phyloP scores from a whole-genome alignment of 2,113 vertebrate species.

The Indicator indicator region DNA sequence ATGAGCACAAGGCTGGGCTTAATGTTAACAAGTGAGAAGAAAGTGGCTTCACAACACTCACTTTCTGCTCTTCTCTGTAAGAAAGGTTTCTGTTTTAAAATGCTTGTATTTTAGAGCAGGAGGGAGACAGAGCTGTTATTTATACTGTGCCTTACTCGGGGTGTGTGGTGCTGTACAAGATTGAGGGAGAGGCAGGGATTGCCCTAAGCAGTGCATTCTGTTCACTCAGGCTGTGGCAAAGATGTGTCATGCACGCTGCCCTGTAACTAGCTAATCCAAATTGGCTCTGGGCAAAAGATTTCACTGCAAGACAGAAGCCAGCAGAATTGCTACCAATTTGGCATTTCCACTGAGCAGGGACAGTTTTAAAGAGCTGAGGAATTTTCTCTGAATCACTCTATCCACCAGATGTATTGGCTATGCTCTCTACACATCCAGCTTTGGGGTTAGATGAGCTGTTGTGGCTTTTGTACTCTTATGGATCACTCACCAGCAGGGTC shows the following conservation, averaged over 20 bases:
- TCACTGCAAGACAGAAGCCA: conserved; percentile 13
- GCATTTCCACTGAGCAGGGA: conserved; percentile 13
- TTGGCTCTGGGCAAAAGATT: conserved; percentile 34
- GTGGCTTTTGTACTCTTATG: neutral
- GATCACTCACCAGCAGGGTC: neutral
- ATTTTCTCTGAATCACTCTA: neutral
- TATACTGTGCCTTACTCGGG: neutral
- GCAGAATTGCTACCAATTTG: neutral
- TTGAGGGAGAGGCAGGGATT: conserved; percentile 20
- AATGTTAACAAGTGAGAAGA: conserved; percentile 72
- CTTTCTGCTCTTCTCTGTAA: conserved; percentile 40
- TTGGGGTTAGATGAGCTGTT: neutral
- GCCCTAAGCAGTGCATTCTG: conserved; percentile 14
- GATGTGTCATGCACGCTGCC: conserved; percentile 33
- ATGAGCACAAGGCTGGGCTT: conserved; percentile 69
- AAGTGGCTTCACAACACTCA: conserved; percentile 68
- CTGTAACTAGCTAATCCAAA: neutral
- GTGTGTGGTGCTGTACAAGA: neutral
- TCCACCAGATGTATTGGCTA: neutral
- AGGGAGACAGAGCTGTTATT: conserved; percentile 43
- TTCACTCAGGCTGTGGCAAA: neutral
- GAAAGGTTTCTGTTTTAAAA: conserved; percentile 56
- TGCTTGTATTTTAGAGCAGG: conserved; percentile 54
- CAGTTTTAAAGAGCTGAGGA: neutral
- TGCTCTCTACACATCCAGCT: neutral